These are phyloP conservation scores for Dryoscopus gambensis DNA, from an alignment of 2,113 vertebrate species.

Conservation along the genomic window DNA sequence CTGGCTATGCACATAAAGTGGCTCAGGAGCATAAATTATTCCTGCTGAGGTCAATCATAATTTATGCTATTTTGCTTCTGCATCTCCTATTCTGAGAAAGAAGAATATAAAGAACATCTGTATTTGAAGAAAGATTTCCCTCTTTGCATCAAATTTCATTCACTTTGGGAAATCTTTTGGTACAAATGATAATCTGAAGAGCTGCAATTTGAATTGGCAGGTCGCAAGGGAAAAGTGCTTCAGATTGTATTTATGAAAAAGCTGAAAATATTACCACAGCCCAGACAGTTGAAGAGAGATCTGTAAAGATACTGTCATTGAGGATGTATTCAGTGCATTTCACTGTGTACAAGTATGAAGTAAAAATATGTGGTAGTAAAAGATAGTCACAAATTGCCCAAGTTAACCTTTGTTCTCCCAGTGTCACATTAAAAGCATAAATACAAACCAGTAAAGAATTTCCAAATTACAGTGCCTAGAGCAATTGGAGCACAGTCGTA, in stretches of 20 bases:
- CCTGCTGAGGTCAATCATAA: constrained; percentile 47
- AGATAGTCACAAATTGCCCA: background rate
- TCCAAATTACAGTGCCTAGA: background rate
- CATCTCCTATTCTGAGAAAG: background rate
- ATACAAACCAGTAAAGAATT: background rate
- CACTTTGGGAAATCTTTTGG: background rate
- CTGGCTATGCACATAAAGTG: constrained; percentile 5
- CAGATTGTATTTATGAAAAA: background rate
- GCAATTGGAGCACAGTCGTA: background rate
- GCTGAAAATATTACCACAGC: background rate
- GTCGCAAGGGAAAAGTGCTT: background rate
- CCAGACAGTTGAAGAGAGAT: background rate
- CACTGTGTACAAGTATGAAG: background rate
- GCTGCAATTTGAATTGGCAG: background rate
- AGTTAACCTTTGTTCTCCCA: background rate
- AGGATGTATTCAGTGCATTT: background rate
- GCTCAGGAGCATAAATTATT: constrained; percentile 47
- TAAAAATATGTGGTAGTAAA: background rate
- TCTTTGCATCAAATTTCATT: background rate
- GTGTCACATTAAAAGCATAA: background rate
- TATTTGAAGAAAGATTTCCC: constrained; percentile 1
- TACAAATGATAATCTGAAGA: background rate
- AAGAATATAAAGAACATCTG: constrained; percentile 6
- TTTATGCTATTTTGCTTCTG: constrained; percentile 42
- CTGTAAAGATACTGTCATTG: background rate